phyloP scores from a whole-genome alignment of 2,888 invertebrate genomes.

The Machimus atricapillus region DNA sequence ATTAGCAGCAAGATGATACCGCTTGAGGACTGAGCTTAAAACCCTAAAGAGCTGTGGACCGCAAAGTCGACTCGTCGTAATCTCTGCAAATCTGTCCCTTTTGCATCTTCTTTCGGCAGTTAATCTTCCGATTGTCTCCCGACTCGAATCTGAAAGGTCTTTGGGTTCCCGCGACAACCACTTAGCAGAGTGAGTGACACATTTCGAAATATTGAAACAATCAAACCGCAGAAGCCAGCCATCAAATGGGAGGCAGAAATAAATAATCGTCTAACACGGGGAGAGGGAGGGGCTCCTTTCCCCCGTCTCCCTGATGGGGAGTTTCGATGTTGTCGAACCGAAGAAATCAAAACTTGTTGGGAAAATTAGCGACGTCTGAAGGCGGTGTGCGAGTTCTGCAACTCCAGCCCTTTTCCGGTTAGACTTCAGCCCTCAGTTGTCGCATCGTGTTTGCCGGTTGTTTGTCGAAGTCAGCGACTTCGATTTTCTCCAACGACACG shows the following conservation, averaged over 20 bases:
- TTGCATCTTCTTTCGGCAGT: background rate
- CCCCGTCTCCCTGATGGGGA: background rate
- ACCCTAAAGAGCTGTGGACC: background rate
- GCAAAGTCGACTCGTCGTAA: background rate
- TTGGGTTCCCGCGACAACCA: background rate
- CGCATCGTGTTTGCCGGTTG: conserved; percentile 26
- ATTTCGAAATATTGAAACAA: conserved; percentile 12
- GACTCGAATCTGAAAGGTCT: background rate
- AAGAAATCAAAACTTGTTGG: conserved; percentile 14
- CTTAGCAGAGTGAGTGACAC: background rate
- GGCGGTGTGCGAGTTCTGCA: background rate
- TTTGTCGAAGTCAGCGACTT: conserved; percentile 24
- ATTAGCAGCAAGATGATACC: background rate
- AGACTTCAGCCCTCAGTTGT: background rate
- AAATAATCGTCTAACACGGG: background rate
- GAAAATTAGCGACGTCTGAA: background rate
- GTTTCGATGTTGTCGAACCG: background rate
- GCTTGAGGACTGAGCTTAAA: background rate
- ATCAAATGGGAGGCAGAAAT: background rate
- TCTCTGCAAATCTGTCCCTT: background rate
- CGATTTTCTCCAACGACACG: conserved; percentile 14
- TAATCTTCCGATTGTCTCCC: background rate
- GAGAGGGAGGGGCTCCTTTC: background rate
- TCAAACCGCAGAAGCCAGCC: background rate
- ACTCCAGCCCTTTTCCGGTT: background rate